Evolutionary conservation across 30 jellyfish, hydroid and myxozoan genomes (phyloP).

Genomic region (Phacellophora camtschatica): DNA sequence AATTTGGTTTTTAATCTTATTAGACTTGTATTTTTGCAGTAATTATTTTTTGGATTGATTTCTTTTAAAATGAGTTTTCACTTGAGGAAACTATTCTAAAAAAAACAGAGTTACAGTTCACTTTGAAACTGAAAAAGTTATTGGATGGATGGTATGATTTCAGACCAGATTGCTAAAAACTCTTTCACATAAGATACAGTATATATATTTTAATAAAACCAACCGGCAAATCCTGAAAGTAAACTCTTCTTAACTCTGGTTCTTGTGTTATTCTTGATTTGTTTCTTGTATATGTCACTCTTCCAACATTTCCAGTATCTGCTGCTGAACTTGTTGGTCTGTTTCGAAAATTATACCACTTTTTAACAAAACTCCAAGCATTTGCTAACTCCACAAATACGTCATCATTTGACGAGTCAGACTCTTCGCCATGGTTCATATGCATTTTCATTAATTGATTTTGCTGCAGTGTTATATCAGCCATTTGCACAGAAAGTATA

Average conservation of each 20-base stretch:
- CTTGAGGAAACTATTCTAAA: too few relatives aligned
- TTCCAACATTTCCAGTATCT: not conserved
- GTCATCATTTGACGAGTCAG: conserved; percentile 54
- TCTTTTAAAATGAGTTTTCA: too few relatives aligned
- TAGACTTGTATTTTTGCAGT: too few relatives aligned
- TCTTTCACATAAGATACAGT: too few relatives aligned
- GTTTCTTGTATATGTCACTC: not conserved
- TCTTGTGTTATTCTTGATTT: not conserved
- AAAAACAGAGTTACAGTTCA: not conserved
- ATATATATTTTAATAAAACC: too few relatives aligned
- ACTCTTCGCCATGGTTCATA: conserved; percentile 27
- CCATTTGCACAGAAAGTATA: too few relatives aligned
- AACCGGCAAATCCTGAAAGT: conserved; percentile 55
- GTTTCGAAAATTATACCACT: conserved; percentile 40
- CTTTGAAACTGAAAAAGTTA: too few relatives aligned
- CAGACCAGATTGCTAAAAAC: too few relatives aligned
- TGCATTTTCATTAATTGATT: conserved; percentile 17
- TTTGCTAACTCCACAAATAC: conserved; percentile 45
- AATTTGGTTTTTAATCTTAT: too few relatives aligned
- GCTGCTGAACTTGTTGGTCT: not conserved
- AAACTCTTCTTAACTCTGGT: not conserved
- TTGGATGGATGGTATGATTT: too few relatives aligned
- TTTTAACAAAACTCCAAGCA: conserved; percentile 50
- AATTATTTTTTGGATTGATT: too few relatives aligned
- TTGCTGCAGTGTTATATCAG: conserved; percentile 17